Evolutionary conservation across 2,888 invertebrate species (phyloP).

Genomic region (Drosophila ochracea): DNA sequence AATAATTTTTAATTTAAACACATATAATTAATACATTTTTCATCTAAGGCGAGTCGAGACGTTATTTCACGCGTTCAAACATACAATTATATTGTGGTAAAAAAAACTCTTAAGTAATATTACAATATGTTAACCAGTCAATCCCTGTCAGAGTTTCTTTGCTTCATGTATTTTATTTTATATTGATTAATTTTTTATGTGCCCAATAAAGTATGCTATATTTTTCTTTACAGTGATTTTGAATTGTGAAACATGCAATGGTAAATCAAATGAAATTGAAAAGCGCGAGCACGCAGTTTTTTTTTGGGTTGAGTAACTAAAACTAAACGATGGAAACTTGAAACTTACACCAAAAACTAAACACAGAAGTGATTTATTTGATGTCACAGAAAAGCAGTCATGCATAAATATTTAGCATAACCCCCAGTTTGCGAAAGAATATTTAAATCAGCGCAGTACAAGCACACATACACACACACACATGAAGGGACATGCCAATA

Average conservation of each 20-base stretch:
- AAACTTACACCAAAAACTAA: constrained; percentile 55
- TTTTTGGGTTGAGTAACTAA: constrained; percentile 5
- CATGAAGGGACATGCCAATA: constrained; percentile 14
- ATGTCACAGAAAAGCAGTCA: constrained; percentile 81
- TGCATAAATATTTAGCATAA: constrained; percentile 81
- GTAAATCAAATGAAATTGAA: constrained; percentile 1
- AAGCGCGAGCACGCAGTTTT: neutral
- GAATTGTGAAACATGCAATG: neutral
- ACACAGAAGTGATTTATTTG: constrained; percentile 77
- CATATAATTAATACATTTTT: neutral
- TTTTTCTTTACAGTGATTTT: neutral
- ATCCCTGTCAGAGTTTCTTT: neutral
- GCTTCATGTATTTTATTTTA: neutral
- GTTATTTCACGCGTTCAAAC: neutral
- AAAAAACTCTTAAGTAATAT: neutral
- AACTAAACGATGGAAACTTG: constrained; percentile 18
- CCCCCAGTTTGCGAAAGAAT: constrained; percentile 69
- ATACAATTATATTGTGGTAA: neutral
- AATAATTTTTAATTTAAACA: neutral
- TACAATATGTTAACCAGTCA: neutral
- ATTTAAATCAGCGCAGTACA: constrained; percentile 61
- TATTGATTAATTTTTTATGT: neutral
- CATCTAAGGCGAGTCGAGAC: neutral
- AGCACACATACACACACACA: constrained; percentile 18
- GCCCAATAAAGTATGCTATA: neutral